Percentiles rank a stretch among this genome's conserved stretches.
phyloP scores from a whole-genome alignment of 1,140 invertebrate genomes.

The Melanaphis sacchari region DNA sequence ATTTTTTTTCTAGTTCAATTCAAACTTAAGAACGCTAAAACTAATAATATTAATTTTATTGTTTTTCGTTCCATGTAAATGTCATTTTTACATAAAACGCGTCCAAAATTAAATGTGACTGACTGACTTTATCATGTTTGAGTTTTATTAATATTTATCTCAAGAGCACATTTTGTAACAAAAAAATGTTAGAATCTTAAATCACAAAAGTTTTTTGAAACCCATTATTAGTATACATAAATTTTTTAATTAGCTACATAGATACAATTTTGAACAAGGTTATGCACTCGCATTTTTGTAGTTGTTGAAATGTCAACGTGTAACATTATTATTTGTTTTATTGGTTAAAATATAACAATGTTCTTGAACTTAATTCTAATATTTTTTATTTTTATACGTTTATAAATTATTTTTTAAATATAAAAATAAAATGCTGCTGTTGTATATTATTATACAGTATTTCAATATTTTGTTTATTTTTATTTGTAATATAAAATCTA shows the following conservation, averaged over 20 bases:
- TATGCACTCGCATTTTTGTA: not conserved
- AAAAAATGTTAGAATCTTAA: not conserved
- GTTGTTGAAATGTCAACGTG: conserved; percentile 18
- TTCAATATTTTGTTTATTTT: not conserved
- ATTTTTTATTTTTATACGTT: not conserved
- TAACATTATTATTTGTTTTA: not conserved
- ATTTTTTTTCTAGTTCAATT: not conserved
- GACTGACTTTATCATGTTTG: not conserved
- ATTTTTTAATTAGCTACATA: not conserved
- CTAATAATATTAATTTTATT: not conserved
- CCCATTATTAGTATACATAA: not conserved
- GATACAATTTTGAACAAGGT: not conserved
- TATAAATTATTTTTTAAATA: not conserved
- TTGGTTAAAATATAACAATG: not conserved
- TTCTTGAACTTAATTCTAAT: not conserved
- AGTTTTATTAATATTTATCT: conserved; percentile 9
- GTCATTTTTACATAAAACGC: not conserved
- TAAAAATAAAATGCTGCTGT: not conserved
- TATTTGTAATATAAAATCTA: too few species aligned
- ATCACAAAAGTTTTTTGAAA: not conserved
- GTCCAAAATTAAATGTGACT: not conserved
- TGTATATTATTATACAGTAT: not conserved
- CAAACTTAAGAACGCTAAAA: not conserved
- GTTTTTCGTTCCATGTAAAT: not conserved
- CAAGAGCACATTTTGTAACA: not conserved